Percentiles rank a stretch among this genome's conserved stretches.
Conservation (phyloP, 53 echinoderm and acorn worm genomes). For the Hippasteria phrygiana region DNA sequence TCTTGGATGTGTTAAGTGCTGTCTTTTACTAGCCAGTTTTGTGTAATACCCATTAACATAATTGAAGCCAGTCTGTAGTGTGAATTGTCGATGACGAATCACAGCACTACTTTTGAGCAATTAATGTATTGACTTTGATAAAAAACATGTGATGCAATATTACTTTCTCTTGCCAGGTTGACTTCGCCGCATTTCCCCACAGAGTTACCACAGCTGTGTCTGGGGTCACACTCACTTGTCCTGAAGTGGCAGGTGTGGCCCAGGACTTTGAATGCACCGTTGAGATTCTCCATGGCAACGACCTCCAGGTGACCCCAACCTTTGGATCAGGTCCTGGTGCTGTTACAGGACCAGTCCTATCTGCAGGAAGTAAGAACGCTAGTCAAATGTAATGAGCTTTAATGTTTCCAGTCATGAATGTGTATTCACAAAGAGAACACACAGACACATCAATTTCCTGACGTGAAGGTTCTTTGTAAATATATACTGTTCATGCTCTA, state of each 20-base stretch:
- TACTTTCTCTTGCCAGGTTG: conserved; percentile 21
- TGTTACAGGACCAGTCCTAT: background rate
- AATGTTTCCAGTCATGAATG: too few species aligned
- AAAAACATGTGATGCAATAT: background rate
- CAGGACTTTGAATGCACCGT: conserved; percentile 28
- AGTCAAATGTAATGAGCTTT: too few species aligned
- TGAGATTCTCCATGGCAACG: conserved; percentile 29
- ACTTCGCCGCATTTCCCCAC: conserved; percentile 1
- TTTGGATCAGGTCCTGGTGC: background rate
- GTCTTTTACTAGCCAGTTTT: too few species aligned
- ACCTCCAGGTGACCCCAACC: conserved; percentile 17
- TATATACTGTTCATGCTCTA: too few species aligned
- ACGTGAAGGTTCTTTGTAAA: too few species aligned
- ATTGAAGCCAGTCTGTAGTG: too few species aligned
- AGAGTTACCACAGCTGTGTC: background rate
- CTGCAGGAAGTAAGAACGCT: conserved; percentile 29
- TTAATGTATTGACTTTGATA: background rate
- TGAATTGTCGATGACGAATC: too few species aligned
- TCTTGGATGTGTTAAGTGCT: too few species aligned
- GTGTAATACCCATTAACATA: too few species aligned
- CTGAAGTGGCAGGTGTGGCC: background rate
- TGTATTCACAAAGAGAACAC: too few species aligned
- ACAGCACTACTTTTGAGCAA: background rate
- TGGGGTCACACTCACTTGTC: conserved; percentile 18
- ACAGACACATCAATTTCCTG: too few species aligned